A percentile compares a stretch with the other conserved stretches of the same genome.
Evolutionary conservation across 2,113 vertebrate genomes (phyloP).

Genomic region (Pachypanchax playfairii): DNA sequence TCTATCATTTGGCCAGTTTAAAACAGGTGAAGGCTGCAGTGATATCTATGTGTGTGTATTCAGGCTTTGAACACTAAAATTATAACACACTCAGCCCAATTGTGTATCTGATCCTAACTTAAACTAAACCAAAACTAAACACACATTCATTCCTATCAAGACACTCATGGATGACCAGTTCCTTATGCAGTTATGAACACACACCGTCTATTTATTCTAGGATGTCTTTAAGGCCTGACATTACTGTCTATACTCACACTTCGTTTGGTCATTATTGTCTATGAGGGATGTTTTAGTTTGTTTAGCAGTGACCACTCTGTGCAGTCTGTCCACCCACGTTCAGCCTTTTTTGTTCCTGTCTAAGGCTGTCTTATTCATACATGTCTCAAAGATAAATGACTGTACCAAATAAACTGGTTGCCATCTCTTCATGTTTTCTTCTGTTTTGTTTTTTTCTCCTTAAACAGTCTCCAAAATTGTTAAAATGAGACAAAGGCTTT

Average conservation of each 20-base stretch:
- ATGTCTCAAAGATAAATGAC: conserved; percentile 52
- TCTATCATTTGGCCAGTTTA: too few species aligned
- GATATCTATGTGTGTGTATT: background rate
- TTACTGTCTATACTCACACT: conserved; percentile 49
- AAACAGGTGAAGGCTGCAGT: background rate
- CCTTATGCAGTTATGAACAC: conserved; percentile 37
- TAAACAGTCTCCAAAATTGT: conserved; percentile 56
- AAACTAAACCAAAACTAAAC: conserved; percentile 33
- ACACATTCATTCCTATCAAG: conserved; percentile 29
- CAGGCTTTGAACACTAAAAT: background rate
- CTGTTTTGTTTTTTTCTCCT: conserved; percentile 28
- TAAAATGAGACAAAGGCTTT: conserved; percentile 67
- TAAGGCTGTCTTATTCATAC: conserved; percentile 52
- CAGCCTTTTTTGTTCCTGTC: conserved; percentile 51
- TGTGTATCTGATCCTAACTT: conserved; percentile 9
- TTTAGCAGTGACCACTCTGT: conserved; percentile 60
- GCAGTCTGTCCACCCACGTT: conserved; percentile 60
- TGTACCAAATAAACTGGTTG: conserved; percentile 48
- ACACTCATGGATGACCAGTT: conserved; percentile 25
- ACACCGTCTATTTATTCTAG: conserved; percentile 34
- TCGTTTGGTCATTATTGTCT: conserved; percentile 43
- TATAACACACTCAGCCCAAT: background rate
- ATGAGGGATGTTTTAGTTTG: conserved; percentile 53
- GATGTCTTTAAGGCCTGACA: conserved; percentile 32
- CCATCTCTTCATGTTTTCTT: conserved; percentile 7